Evolutionary conservation across 2,888 invertebrate genomes (phyloP).

Genomic region (Amphipyra tragopoginis): DNA sequence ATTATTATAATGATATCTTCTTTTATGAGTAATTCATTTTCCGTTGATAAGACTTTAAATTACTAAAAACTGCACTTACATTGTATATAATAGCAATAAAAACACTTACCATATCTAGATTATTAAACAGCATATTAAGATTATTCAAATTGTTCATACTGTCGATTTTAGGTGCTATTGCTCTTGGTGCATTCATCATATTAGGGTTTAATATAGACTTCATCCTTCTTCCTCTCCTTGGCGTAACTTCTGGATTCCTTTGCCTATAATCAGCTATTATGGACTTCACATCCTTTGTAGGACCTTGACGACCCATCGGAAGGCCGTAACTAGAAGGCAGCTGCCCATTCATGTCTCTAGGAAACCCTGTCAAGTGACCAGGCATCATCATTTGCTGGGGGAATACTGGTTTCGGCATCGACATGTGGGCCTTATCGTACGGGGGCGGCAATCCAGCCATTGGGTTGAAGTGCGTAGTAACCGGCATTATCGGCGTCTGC

Average conservation of each 20-base stretch:
- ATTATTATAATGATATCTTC: constrained; percentile 9
- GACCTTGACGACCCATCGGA: constrained; percentile 92
- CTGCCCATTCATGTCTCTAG: constrained; percentile 89
- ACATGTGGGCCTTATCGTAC: constrained; percentile 84
- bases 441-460: constrained; percentile 84
- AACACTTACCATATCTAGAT: constrained; percentile 86
- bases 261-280: constrained; percentile 95
- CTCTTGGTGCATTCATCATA: constrained; percentile 82
- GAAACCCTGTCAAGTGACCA: constrained; percentile 80
- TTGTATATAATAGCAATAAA: constrained; percentile 4
- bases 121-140: constrained; percentile 85
- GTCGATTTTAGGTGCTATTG: constrained; percentile 83
- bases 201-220: constrained; percentile 87
- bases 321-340: constrained; percentile 86
- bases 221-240: constrained; percentile 91
- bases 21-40: constrained; percentile 7
- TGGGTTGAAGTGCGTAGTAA: constrained; percentile 80
- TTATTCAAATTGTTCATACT: constrained; percentile 73
- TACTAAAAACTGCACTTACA: not conserved
- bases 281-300: constrained; percentile 95
- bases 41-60: constrained; percentile 11
- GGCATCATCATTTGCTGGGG: constrained; percentile 84
- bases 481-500: constrained; percentile 78
- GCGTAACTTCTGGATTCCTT: constrained; percentile 93
- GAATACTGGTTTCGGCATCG: constrained; percentile 83